phyloP scores from a whole-genome alignment of 2,797 vertebrate species.

The Artibeus jamaicensis region DNA sequence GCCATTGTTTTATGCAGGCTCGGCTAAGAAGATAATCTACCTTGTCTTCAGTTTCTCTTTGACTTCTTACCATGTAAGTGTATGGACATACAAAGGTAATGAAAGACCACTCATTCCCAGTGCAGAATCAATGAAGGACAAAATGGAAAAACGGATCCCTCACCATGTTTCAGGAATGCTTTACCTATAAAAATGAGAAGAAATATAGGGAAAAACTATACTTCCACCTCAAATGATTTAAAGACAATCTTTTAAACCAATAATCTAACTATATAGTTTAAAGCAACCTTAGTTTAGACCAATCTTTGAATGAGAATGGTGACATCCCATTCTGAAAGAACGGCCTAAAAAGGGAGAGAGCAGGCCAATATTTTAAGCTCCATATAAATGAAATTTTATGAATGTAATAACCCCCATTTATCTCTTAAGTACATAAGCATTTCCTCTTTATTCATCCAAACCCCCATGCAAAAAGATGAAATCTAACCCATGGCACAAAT shows the following conservation, averaged over 20 bases:
- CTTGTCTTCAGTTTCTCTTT: not conserved
- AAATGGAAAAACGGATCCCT: not conserved
- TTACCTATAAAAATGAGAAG: not conserved
- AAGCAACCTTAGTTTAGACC: not conserved
- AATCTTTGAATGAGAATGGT: not conserved
- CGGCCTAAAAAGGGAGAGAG: not conserved
- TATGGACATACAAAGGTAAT: not conserved
- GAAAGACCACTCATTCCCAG: not conserved
- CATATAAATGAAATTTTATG: not conserved
- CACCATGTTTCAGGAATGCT: not conserved
- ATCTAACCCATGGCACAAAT: not conserved
- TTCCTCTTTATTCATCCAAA: slow-evolving; percentile 17
- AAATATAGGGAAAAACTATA: slow-evolving; percentile 2
- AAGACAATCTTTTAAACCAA: not conserved
- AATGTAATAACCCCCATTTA: not conserved
- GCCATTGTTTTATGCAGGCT: not conserved
- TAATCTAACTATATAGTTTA: not conserved
- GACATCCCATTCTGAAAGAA: slow-evolving; percentile 14
- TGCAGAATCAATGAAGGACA: not conserved
- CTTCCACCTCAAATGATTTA: slow-evolving; percentile 5
- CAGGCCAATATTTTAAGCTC: not conserved
- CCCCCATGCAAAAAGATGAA: not conserved
- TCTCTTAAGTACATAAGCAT: not conserved
- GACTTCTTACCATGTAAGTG: not conserved
- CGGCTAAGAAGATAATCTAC: not conserved